Evolutionary conservation across 2,797 vertebrate genomes (phyloP).

Genomic region (Amblyopsis hoosieri): DNA sequence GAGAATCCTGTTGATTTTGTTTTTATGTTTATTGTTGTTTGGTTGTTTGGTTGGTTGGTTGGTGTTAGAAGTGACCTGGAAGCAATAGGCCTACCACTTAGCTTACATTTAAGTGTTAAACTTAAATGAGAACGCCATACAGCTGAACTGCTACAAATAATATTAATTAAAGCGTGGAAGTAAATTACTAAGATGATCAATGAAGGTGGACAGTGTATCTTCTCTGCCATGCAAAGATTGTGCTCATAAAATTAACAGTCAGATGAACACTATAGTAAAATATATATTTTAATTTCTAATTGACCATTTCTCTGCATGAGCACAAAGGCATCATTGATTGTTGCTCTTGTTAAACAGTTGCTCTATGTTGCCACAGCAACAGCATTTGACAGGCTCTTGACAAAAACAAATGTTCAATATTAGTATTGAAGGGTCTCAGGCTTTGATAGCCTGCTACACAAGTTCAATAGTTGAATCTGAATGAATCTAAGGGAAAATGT

Average conservation of each 20-base stretch:
- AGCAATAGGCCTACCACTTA: no score
- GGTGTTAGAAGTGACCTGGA: not conserved
- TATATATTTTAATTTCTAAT: conserved; percentile 34
- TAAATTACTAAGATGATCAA: conserved; percentile 13
- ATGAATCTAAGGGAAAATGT: conserved; percentile 28
- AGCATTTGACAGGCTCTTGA: conserved; percentile 53
- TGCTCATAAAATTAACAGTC: not conserved
- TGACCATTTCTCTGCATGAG: conserved; percentile 15
- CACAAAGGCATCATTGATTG: conserved; percentile 10
- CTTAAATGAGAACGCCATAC: no score
- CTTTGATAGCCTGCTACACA: conserved; percentile 48
- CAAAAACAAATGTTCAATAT: conserved; percentile 57
- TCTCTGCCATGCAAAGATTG: conserved; percentile 3
- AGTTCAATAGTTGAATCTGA: conserved; percentile 49
- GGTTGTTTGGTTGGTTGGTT: no score
- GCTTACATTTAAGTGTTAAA: no score
- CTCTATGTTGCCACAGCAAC: conserved; percentile 49
- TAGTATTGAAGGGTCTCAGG: conserved; percentile 38
- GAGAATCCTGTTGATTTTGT: no score
- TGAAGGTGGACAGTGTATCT: conserved; percentile 15
- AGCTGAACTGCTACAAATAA: not conserved
- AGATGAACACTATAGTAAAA: conserved; percentile 13
- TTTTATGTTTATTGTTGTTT: no score
- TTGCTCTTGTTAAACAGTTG: conserved; percentile 29
- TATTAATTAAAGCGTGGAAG: conserved; percentile 22